A percentile compares a stretch with the other conserved stretches of the same genome.
Evolutionary conservation across 1,140 invertebrate species (phyloP).

Genomic region (Drosophila micromelanica): DNA sequence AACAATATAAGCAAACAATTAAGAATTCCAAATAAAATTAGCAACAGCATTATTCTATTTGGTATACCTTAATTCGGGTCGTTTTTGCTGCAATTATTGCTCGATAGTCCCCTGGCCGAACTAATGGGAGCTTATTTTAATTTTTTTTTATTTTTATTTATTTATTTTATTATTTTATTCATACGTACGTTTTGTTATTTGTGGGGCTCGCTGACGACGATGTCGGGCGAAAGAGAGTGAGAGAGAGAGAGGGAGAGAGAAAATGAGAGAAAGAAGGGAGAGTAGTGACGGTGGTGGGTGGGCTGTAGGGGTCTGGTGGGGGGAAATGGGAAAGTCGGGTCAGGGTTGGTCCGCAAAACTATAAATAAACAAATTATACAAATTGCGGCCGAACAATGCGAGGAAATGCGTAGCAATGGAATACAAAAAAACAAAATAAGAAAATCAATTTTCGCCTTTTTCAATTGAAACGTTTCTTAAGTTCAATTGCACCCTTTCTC

Average conservation of each 20-base stretch:
- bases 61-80: no score
- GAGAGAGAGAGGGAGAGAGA: no score
- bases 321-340: slow-evolving; percentile 6
- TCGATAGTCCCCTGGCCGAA: no score
- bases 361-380: slow-evolving; percentile 20
- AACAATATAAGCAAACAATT: no score
- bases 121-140: slow-evolving; percentile 24
- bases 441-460: slow-evolving; percentile 17
- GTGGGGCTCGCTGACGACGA: slow-evolving; percentile 44
- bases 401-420: slow-evolving; percentile 2
- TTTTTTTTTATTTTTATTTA: slow-evolving; percentile 16
- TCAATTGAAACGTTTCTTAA: slow-evolving; percentile 11
- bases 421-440: slow-evolving; percentile 7
- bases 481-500: background rate
- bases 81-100: no score
- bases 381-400: background rate
- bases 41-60: no score
- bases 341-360: slow-evolving; percentile 23
- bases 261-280: no score
- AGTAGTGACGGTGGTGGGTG: background rate
- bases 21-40: no score
- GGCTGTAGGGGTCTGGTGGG: no score
- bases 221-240: background rate
- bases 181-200: slow-evolving; percentile 28
- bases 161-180: slow-evolving; percentile 20